Conservation (phyloP, 2,888 invertebrate species). For the Mechanitis mazaeus region DNA sequence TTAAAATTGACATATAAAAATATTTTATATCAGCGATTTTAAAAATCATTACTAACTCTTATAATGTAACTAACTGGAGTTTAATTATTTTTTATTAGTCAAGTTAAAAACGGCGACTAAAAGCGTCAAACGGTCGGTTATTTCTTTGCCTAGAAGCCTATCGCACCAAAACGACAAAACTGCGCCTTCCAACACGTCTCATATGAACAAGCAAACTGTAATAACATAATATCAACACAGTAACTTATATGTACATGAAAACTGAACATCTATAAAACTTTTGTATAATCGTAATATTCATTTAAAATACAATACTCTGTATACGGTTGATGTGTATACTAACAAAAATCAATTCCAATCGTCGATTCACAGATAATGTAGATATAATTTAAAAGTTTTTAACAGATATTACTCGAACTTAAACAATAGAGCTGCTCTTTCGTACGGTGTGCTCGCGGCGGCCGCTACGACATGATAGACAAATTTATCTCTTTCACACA, state of each 20-base stretch:
- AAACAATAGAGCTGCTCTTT: too few relatives aligned
- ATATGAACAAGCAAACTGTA: slow-evolving; percentile 16
- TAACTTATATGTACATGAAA: slow-evolving; percentile 43
- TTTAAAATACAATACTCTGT: not conserved
- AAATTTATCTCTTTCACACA: too few relatives aligned
- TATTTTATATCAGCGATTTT: slow-evolving; percentile 2
- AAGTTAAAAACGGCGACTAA: not conserved
- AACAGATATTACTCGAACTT: too few relatives aligned
- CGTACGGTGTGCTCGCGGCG: too few relatives aligned
- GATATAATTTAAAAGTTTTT: too few relatives aligned
- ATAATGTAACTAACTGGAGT: slow-evolving; percentile 1
- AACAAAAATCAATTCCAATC: not conserved
- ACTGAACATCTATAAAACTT: slow-evolving; percentile 2
- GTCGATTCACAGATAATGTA: not conserved
- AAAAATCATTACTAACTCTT: slow-evolving; percentile 1
- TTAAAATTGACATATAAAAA: slow-evolving; percentile 2
- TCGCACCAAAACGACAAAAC: slow-evolving; percentile 29
- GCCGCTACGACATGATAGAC: too few relatives aligned
- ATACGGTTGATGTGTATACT: not conserved
- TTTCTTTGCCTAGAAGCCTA: slow-evolving; percentile 27
- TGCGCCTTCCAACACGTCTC: slow-evolving; percentile 26
- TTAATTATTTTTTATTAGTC: not conserved
- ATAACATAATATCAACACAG: slow-evolving; percentile 43
- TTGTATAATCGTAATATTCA: slow-evolving; percentile 1
- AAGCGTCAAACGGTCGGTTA: slow-evolving; percentile 11